Conservation (phyloP, 1,140 invertebrate genomes). For the Steinernema khuongi region DNA sequence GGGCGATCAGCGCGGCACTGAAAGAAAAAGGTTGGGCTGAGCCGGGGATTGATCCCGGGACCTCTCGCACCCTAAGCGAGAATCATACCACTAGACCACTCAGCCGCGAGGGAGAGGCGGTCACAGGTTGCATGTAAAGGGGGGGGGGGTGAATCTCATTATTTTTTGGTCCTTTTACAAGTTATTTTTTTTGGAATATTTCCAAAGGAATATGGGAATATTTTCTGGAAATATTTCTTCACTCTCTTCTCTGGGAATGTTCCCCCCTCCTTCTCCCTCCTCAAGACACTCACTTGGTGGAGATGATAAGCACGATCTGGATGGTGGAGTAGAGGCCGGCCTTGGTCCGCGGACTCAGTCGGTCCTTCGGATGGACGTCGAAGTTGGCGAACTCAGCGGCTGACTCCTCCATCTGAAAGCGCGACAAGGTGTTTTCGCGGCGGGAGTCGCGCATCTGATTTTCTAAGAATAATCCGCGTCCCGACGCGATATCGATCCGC, state of each 20-base stretch:
- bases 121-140: not conserved
- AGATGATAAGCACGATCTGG: not conserved
- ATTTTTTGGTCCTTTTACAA: not conserved
- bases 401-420: not conserved
- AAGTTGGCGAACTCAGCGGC: not conserved
- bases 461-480: not conserved
- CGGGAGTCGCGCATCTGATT: not conserved
- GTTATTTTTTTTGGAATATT: no score
- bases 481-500: not conserved
- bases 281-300: not conserved
- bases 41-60: not conserved
- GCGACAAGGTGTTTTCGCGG: not conserved
- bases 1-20: not conserved
- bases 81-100: no score
- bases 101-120: no score
- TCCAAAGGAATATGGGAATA: no score
- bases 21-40: not conserved
- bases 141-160: not conserved
- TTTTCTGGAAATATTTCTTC: not conserved
- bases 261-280: no score
- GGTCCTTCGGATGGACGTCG: conserved; percentile 1
- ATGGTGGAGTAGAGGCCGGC: conserved; percentile 4
- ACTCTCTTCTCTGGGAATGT: not conserved
- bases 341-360: not conserved
- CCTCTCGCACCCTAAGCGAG: not conserved